Conservation (phyloP, 2,888 invertebrate species). For the Philereme vetulata region DNA sequence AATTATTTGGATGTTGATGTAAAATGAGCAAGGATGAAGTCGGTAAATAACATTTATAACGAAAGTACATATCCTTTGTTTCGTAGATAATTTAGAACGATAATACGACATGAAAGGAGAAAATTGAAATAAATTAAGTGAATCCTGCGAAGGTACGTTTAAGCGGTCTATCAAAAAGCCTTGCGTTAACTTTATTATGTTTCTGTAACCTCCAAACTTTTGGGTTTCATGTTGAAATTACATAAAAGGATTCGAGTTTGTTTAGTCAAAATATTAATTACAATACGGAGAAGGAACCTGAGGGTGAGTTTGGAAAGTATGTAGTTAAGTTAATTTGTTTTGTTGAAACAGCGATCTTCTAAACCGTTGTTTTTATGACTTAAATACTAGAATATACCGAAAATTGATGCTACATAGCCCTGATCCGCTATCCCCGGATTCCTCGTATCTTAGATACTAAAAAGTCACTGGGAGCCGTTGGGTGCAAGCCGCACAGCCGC, state of each 20-base stretch:
- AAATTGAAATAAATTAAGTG: slow-evolving; percentile 54
- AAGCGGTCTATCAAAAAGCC: slow-evolving; percentile 43
- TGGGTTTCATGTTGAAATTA: slow-evolving; percentile 45
- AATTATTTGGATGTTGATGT: slow-evolving; percentile 36
- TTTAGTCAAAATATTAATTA: slow-evolving; percentile 36
- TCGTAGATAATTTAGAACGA: slow-evolving; percentile 51
- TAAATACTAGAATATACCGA: too few relatives aligned
- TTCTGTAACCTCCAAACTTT: slow-evolving; percentile 44
- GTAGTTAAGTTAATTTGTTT: slow-evolving; percentile 1
- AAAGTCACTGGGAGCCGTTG: too few relatives aligned
- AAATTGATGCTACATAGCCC: too few relatives aligned
- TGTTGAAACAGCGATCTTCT: neutral
- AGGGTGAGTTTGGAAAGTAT: slow-evolving; percentile 17
- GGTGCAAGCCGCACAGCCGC: too few relatives aligned
- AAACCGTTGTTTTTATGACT: neutral
- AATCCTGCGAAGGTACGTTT: slow-evolving; percentile 42
- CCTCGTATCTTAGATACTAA: too few relatives aligned
- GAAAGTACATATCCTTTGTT: slow-evolving; percentile 46
- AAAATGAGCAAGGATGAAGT: slow-evolving; percentile 48
- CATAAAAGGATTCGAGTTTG: slow-evolving; percentile 44
- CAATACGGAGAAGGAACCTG: slow-evolving; percentile 21
- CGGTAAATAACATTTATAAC: slow-evolving; percentile 49
- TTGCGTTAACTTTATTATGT: slow-evolving; percentile 41
- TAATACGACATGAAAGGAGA: slow-evolving; percentile 54
- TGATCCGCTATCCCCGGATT: too few relatives aligned